Conservation (phyloP, 2,888 invertebrate species). For the Sarcophaga variegata region DNA sequence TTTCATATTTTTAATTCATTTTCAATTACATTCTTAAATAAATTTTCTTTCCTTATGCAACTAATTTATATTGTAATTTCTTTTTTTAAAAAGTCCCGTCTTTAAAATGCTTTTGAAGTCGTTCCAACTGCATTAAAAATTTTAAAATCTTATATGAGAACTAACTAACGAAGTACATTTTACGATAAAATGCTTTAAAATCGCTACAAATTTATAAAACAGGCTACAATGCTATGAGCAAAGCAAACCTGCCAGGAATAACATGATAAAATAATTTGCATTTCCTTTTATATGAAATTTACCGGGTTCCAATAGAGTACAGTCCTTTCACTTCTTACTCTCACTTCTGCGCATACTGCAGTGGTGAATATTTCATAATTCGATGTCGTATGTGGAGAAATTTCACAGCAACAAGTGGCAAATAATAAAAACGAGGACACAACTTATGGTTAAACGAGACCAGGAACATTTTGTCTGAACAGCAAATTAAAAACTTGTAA, state of each 20-base stretch:
- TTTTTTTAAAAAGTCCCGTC: too few species aligned
- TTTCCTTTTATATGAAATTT: conserved; percentile 43
- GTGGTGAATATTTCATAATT: conserved; percentile 52
- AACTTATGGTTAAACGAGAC: conserved; percentile 24
- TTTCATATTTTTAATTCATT: too few species aligned
- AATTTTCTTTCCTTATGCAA: too few species aligned
- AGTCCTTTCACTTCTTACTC: not conserved
- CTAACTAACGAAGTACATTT: too few species aligned
- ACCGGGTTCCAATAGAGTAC: not conserved
- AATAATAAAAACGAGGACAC: not conserved
- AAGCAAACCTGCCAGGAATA: conserved; percentile 32
- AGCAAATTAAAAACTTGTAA: not conserved
- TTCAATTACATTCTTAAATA: too few species aligned
- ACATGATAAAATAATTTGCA: conserved; percentile 22
- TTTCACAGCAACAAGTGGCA: conserved; percentile 51
- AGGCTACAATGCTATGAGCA: conserved; percentile 19
- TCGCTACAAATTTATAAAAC: too few species aligned
- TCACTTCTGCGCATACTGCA: conserved; percentile 33
- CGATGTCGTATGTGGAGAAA: not conserved
- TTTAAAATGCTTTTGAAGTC: too few species aligned
- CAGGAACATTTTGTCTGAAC: not conserved
- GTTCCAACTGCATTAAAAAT: too few species aligned
- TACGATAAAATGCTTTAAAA: too few species aligned
- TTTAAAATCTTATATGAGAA: too few species aligned
- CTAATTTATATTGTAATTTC: too few species aligned